Conservation (phyloP, 2,888 invertebrate genomes). For the Chaitophorus viminalis region DNA sequence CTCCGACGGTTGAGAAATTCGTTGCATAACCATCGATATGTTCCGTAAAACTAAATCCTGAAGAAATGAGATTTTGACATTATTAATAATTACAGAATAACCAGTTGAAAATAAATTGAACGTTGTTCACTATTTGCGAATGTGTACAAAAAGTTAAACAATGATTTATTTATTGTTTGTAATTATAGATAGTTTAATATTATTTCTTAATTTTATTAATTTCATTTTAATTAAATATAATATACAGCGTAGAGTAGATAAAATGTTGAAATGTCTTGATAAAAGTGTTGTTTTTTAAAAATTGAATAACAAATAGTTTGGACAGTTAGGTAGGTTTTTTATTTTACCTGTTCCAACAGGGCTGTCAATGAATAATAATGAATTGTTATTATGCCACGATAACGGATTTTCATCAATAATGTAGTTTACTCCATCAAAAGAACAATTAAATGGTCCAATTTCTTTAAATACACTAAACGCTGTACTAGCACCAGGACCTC, state of each 20-base stretch:
- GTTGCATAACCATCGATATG: conserved; percentile 63
- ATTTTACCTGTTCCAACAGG: conserved; percentile 83
- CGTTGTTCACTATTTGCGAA: no score
- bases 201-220: no score
- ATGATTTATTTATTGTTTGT: no score
- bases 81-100: not conserved
- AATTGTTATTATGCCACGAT: conserved; percentile 82
- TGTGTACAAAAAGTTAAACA: no score
- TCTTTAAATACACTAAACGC: conserved; percentile 84
- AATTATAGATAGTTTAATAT: no score
- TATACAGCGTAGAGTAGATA: no score
- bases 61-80: conserved; percentile 2
- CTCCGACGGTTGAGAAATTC: conserved; percentile 68
- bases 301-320: not conserved
- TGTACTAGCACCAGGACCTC: conserved; percentile 85
- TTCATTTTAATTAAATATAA: no score
- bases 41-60: conserved; percentile 85
- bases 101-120: not conserved
- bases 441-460: conserved; percentile 73
- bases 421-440: conserved; percentile 66
- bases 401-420: conserved; percentile 74
- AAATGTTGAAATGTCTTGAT: no score
- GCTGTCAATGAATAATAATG: conserved; percentile 89
- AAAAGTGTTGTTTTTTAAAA: no score
- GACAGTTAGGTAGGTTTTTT: no score